A percentile compares a stretch with the other conserved stretches of the same genome.
Evolutionary conservation across 2,888 invertebrate species (phyloP).

Genomic region (Phengaris arion): DNA sequence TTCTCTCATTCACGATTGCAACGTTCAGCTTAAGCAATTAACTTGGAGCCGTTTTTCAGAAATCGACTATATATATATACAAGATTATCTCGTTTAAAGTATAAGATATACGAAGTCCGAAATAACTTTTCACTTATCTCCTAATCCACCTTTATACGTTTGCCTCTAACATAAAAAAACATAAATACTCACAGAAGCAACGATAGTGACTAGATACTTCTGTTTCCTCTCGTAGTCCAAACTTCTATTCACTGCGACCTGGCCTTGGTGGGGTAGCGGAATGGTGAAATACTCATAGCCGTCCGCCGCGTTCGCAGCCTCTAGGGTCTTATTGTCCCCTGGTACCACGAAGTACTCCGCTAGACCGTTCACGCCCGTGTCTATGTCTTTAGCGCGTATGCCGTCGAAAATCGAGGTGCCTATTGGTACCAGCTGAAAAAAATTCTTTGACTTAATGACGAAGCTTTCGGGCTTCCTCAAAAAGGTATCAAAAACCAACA

Average conservation of each 20-base stretch:
- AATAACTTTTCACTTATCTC: no score
- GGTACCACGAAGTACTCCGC: conserved; percentile 92
- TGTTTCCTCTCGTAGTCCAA: conserved; percentile 93
- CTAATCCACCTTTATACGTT: no score
- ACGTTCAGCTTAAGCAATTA: no score
- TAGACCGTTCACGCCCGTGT: conserved; percentile 92
- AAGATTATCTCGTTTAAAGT: no score
- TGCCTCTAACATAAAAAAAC: no score
- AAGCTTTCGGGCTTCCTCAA: no score
- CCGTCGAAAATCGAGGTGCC: conserved; percentile 92
- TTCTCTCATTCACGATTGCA: no score
- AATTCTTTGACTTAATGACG: conserved; percentile 29
- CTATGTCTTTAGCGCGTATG: conserved; percentile 88
- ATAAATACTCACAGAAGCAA: conserved; percentile 87
- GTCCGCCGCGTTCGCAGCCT: conserved; percentile 81
- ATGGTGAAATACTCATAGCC: conserved; percentile 92
- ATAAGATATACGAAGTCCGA: no score
- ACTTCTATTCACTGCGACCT: conserved; percentile 90
- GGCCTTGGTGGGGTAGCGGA: conserved; percentile 92
- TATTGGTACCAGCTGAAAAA: conserved; percentile 88
- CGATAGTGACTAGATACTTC: conserved; percentile 91
- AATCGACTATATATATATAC: no score
- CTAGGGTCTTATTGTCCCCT: conserved; percentile 73
- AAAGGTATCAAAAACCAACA: no score
- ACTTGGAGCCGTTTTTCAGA: no score